phyloP scores from a whole-genome alignment of 1,140 invertebrate species.

The Procambarus clarkii region DNA sequence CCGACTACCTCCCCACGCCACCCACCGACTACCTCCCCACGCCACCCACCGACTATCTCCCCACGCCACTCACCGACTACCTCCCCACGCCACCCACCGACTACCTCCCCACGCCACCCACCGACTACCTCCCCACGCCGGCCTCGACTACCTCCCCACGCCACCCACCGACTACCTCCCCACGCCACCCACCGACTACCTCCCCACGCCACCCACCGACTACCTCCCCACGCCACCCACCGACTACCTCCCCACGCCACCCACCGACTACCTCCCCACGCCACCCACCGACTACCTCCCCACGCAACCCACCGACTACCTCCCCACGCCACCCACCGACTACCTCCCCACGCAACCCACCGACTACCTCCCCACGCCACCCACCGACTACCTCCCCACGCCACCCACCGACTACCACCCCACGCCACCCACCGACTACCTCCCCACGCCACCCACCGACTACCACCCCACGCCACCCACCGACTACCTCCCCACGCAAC shows the following conservation, averaged over 20 bases:
- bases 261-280: background rate
- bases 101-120: background rate
- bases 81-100: background rate
- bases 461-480: background rate
- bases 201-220: conserved; percentile 17
- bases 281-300: conserved; percentile 11
- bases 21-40: background rate
- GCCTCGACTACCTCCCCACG: background rate
- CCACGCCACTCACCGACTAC: background rate
- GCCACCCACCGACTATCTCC: background rate
- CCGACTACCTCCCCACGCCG: background rate
- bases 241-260: background rate
- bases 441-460: background rate
- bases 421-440: background rate
- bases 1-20: conserved; percentile 1
- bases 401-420: background rate
- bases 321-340: background rate
- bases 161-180: background rate
- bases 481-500: background rate
- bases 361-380: background rate
- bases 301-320: too few relatives aligned
- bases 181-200: background rate
- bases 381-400: conserved; percentile 1
- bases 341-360: background rate
- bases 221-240: too few relatives aligned